Evolutionary conservation across 2,113 vertebrate genomes (phyloP).

Genomic region (Lynx canadensis): DNA sequence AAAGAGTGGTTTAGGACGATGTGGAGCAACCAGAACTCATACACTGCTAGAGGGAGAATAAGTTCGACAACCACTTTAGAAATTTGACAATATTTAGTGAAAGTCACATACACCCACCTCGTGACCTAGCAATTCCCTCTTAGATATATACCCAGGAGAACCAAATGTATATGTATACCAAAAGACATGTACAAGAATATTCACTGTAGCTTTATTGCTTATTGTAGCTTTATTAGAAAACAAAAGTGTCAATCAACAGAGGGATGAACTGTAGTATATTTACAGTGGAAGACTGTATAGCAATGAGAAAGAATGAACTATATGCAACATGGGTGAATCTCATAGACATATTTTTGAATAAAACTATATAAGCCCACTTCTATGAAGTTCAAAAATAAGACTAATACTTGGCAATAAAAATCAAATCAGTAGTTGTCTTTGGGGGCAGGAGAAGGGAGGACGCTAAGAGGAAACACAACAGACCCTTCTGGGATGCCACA

Average conservation of each 20-base stretch:
- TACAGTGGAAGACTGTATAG: not conserved
- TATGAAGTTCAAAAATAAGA: conserved; percentile 9
- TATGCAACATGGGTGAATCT: not conserved
- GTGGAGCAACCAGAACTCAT: not conserved
- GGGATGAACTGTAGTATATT: not conserved
- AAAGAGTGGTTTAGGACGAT: not conserved
- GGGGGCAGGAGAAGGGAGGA: not conserved
- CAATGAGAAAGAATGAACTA: not conserved
- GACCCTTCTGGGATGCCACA: not conserved
- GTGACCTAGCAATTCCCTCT: not conserved
- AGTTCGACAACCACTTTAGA: not conserved
- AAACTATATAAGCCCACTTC: not conserved
- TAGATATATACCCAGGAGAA: not conserved
- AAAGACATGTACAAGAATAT: not conserved
- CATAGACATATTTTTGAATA: not conserved
- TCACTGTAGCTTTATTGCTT: not conserved
- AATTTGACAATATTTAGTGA: not conserved
- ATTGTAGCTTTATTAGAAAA: not conserved
- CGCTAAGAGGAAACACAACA: not conserved
- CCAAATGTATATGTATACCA: not conserved
- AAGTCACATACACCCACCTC: not conserved
- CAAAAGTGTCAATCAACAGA: not conserved
- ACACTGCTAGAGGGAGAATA: not conserved
- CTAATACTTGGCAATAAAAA: not conserved
- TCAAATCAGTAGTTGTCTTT: not conserved